These are phyloP conservation scores for Sitodiplosis mosellana DNA, from an alignment of 1,140 invertebrate genomes.

Conservation along the genomic window DNA sequence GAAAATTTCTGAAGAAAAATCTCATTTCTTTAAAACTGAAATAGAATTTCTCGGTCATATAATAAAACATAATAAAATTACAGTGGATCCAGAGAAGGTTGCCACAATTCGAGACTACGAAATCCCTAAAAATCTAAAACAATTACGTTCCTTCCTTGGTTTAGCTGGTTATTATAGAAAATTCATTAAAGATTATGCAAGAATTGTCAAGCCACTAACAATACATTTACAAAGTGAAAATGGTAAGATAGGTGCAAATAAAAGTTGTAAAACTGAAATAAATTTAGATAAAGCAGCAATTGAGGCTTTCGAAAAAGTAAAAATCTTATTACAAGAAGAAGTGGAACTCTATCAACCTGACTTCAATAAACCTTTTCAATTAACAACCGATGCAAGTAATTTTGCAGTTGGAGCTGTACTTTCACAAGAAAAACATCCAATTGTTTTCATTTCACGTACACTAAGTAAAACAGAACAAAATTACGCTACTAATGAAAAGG, in stretches of 20 bases:
- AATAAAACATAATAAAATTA: slow-evolving; percentile 9
- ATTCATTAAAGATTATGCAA: slow-evolving; percentile 10
- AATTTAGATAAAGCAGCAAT: slow-evolving; percentile 1
- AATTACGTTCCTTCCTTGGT: too few relatives aligned
- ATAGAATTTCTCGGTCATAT: neutral
- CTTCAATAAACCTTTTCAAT: neutral
- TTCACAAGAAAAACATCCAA: slow-evolving; percentile 15
- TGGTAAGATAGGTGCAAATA: too few relatives aligned
- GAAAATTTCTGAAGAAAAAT: slow-evolving; percentile 3
- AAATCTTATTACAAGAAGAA: slow-evolving; percentile 12
- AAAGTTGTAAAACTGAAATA: too few relatives aligned
- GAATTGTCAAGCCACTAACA: slow-evolving; percentile 8
- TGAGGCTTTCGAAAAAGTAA: slow-evolving; percentile 4
- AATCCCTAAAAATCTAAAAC: neutral
- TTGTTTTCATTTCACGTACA: slow-evolving; percentile 21
- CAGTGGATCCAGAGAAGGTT: neutral
- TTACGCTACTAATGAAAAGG: slow-evolving; percentile 26
- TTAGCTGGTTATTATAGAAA: slow-evolving; percentile 12
- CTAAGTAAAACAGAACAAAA: slow-evolving; percentile 24
- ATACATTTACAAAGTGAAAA: too few relatives aligned
- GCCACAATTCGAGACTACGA: neutral
- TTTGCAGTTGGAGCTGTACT: slow-evolving; percentile 5
- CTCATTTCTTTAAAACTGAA: neutral
- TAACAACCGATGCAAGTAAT: slow-evolving; percentile 1
- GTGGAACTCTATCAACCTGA: neutral